These are phyloP conservation scores for Polypterus bichir DNA, from an alignment of 2,113 vertebrate genomes.

Conservation along the genomic window DNA sequence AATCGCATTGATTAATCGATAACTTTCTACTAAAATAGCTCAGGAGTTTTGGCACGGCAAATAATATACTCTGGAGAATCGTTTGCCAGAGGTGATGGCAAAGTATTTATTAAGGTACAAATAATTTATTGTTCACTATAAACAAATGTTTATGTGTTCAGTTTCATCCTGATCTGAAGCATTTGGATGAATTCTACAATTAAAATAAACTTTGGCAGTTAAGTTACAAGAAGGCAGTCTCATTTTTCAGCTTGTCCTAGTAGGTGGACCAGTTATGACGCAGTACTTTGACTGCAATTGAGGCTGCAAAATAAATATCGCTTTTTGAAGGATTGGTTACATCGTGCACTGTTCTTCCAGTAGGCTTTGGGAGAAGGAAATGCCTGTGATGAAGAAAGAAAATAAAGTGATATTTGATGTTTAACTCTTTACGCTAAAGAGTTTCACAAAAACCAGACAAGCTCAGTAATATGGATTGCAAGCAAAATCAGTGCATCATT, in stretches of 20 bases:
- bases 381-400: neutral
- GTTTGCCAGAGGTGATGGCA: slow-evolving; percentile 40
- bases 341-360: neutral
- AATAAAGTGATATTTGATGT: neutral
- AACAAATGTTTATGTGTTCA: slow-evolving; percentile 35
- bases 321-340: neutral
- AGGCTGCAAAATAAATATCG: neutral
- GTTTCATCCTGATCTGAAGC: slow-evolving; percentile 13
- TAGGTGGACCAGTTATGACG: too few species aligned
- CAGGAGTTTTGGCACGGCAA: slow-evolving; percentile 30
- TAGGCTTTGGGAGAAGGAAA: slow-evolving; percentile 1
- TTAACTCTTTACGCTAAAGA: too few species aligned
- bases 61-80: slow-evolving; percentile 27
- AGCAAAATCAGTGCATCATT: too few species aligned
- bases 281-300: neutral
- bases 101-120: slow-evolving; percentile 74
- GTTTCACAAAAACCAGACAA: too few species aligned
- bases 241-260: too few species aligned
- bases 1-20: slow-evolving; percentile 79
- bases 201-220: too few species aligned
- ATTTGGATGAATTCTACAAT: neutral
- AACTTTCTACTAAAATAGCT: slow-evolving; percentile 22
- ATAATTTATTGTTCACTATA: slow-evolving; percentile 56
- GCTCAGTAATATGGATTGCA: too few species aligned
- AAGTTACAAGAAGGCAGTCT: too few species aligned